These are phyloP conservation scores for Myanophis thanlyinensis DNA, from an alignment of 2,113 vertebrate species.

Conservation along the genomic window DNA sequence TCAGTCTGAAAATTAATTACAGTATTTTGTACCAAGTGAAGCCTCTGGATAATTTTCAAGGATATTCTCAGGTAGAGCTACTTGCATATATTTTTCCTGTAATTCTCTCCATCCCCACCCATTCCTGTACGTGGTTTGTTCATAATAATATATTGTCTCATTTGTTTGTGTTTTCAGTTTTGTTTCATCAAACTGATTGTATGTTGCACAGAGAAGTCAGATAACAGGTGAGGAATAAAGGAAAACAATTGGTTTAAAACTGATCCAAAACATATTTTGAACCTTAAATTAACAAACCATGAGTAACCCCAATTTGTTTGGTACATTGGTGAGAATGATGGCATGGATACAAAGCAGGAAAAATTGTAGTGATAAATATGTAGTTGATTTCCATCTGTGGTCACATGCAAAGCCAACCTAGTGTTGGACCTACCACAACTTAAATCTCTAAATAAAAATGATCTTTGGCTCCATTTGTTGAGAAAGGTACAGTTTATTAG, in stretches of 20 bases:
- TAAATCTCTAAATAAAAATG: not conserved
- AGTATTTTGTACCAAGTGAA: not conserved
- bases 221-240: not conserved
- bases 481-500: not conserved
- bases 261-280: not conserved
- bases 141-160: not conserved
- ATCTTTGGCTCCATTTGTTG: not conserved
- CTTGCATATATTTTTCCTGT: not conserved
- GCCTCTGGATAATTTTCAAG: not conserved
- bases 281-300: not conserved
- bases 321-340: not conserved
- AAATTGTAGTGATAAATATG: not conserved
- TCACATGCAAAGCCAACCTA: conserved; percentile 31
- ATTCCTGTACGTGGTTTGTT: not conserved
- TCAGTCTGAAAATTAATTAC: not conserved
- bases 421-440: not conserved
- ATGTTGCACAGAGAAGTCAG: not conserved
- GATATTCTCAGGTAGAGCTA: not conserved
- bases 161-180: not conserved
- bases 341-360: not conserved
- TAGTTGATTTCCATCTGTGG: not conserved
- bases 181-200: not conserved
- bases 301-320: not conserved
- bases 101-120: not conserved
- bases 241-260: not conserved